Base-by-base conservation (phyloP, 2,113 vertebrate genomes). In the Python bivittatus region DNA sequence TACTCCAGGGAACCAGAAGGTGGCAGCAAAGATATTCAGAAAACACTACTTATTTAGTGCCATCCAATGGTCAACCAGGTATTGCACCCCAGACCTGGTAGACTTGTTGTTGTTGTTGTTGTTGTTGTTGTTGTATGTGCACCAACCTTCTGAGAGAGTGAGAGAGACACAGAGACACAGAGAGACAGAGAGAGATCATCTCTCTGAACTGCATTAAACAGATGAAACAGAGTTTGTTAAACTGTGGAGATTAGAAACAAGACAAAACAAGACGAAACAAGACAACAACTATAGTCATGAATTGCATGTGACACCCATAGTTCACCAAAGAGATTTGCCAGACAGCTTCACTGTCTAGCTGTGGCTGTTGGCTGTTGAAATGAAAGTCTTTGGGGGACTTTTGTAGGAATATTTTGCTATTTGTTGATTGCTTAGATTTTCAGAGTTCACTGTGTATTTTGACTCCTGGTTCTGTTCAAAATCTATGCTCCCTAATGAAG, bases 291-390 rank as follows among this genome's bases (percentile, higher is more conserved):
- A 6, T 58, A 20, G 0, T 8, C 22, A 56, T 0, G 53, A 90
- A 6, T 54, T 91, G 22, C 52, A 90, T 92, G 72, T 89, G 58
- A 0, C 0, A 4, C 86, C 86, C 92, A 20, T 1, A 90, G 0
- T 53, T 42, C 48, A 58, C 91, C 61, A 79, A 72, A 87, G 8
- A 88, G 9, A 1, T 3, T 48, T 91, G 17, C 8, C 90, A 92
- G n/a, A 27, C 42, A 95, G 44, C 57, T 0, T 0, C 0, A 0
- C 6, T 4, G 7, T 93, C 87, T 61, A 20, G 4, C 88, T 94
- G 29, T 91, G 84, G 58, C 44, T 48, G 56, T 57, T 57, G 44
- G 44, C 87, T 33, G 44, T 0, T 33, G 48, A 93, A 87, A 8
- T 1, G 3, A 12, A 6, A 90, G 22, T 79, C 48, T 89, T 17